Evolutionary conservation across 2,797 vertebrate species (phyloP), one percentile per base, ranked within the genome.

Genomic region (Chloroceryle inda): DNA sequence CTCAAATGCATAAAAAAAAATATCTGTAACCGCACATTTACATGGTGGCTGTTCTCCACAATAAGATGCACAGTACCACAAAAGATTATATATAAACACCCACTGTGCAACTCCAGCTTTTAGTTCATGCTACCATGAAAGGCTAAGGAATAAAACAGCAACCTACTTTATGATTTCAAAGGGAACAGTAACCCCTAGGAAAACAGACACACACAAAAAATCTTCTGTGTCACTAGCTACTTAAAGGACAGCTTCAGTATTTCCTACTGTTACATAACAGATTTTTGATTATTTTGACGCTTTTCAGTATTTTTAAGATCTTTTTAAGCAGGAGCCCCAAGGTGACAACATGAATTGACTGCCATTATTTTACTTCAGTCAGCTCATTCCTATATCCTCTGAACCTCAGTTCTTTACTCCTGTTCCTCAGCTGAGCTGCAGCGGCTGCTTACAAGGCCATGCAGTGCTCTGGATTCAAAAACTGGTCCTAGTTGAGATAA

Each of bases 211-310:
- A 53, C 27, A 29, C 15, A 22, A 47, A 21, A 23, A 61, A 58
- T 66, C 59, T 72, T 78, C 40, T 31, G 15, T 42, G 18, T 42
- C 80, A 53, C 31, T 55, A 50, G n/a, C 74, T 89, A 59, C 83
- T 89, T 86, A 87, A 92, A 85, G 86, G 86, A 55, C 74, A 81
- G 78, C 77, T 93, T 68, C 72, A 33, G 47, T 62, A 73, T 78
- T 96, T 93, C 58, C 58, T 88, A 42, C 63, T 68, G 42, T 40
- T 82, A 59, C 47, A 37, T 24, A 64, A 87, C 4, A 82, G 71
- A 37, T 73, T 73, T 73, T 47, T 42, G 55, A 89, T 73, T 78
- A 66, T 92, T 92, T 89, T 87, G 88, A 76, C 74, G 59, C 38
- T 82, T 89, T 38, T 17, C 91, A 63, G 45, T 31, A 47, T 82